These are phyloP conservation scores for Oriolus oriolus DNA, from an alignment of 2,113 vertebrate genomes.

Conservation along the genomic window DNA sequence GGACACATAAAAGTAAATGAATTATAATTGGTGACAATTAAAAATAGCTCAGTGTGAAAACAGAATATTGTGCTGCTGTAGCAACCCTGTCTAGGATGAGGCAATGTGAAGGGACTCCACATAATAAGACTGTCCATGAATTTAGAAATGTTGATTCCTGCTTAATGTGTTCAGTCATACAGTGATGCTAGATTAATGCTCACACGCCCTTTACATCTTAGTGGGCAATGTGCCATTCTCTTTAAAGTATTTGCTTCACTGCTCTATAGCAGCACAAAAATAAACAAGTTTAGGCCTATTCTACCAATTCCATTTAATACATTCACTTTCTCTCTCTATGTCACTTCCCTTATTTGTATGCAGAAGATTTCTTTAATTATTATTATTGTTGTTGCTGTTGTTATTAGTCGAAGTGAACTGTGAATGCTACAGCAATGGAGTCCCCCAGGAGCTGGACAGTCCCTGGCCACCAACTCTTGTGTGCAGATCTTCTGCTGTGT, in stretches of 20 bases:
- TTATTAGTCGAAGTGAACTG: slow-evolving; percentile 40
- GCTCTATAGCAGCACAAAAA: not conserved
- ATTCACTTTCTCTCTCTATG: not conserved
- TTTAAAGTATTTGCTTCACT: slow-evolving; percentile 31
- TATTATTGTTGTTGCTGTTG: slow-evolving; percentile 14
- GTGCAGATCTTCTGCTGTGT: slow-evolving; percentile 71
- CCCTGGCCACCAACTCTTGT: slow-evolving; percentile 38
- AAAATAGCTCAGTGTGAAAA: slow-evolving; percentile 71
- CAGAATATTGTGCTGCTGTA: not conserved
- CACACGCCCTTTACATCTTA: not conserved
- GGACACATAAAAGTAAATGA: slow-evolving; percentile 75
- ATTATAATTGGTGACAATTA: slow-evolving; percentile 78
- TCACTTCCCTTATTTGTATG: slow-evolving; percentile 9
- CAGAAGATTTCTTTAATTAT: slow-evolving; percentile 28
- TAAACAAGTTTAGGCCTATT: slow-evolving; percentile 10
- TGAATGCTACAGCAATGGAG: slow-evolving; percentile 36
- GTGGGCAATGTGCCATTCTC: slow-evolving; percentile 33
- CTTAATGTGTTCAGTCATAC: slow-evolving; percentile 25
- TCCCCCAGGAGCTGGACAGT: slow-evolving; percentile 57
- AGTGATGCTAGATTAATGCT: slow-evolving; percentile 45
- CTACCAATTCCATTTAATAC: not conserved
- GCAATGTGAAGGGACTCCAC: not conserved
- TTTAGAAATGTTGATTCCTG: slow-evolving; percentile 18
- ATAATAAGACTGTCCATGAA: not conserved
- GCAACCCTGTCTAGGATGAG: not conserved